Conservation (phyloP, 2,888 invertebrate species). For the Drosophila suboccidentalis region DNA sequence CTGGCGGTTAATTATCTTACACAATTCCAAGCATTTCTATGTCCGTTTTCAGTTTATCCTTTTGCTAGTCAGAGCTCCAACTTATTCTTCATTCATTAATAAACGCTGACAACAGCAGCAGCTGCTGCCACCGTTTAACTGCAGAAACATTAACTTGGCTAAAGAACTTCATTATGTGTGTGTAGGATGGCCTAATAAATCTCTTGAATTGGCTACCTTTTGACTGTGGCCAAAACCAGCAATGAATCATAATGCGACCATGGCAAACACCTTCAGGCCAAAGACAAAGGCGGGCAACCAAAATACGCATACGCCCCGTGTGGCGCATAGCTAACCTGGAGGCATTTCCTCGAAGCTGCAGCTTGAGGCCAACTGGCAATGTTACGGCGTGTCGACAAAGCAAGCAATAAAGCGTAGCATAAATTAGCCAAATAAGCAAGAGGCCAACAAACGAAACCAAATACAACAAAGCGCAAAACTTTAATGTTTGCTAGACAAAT, state of each 20-base stretch:
- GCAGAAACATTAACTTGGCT: slow-evolving; percentile 73
- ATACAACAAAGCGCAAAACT: slow-evolving; percentile 62
- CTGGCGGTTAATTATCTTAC: slow-evolving; percentile 7
- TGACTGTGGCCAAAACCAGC: slow-evolving; percentile 57
- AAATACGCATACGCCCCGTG: slow-evolving; percentile 55
- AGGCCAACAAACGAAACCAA: slow-evolving; percentile 53
- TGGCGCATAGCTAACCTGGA: slow-evolving; percentile 26
- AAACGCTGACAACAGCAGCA: slow-evolving; percentile 51
- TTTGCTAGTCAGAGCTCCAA: not conserved
- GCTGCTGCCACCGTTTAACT: slow-evolving; percentile 55
- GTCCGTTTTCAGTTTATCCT: slow-evolving; percentile 4
- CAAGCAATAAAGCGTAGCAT: slow-evolving; percentile 77
- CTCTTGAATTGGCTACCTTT: slow-evolving; percentile 74
- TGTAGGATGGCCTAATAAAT: slow-evolving; percentile 55
- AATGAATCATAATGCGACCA: slow-evolving; percentile 74
- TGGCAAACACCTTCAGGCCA: slow-evolving; percentile 50
- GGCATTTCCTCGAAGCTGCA: slow-evolving; percentile 33
- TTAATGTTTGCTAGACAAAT: slow-evolving; percentile 76
- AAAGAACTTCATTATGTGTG: slow-evolving; percentile 71
- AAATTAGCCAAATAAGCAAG: slow-evolving; percentile 77
- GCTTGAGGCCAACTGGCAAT: slow-evolving; percentile 62
- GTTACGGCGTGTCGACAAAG: slow-evolving; percentile 73
- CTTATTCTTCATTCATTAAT: slow-evolving; percentile 33
- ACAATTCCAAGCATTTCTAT: not conserved
- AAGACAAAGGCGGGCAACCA: slow-evolving; percentile 25